Evolutionary conservation across 2,888 invertebrate species (phyloP).

Genomic region (Isotomurus palustris): DNA sequence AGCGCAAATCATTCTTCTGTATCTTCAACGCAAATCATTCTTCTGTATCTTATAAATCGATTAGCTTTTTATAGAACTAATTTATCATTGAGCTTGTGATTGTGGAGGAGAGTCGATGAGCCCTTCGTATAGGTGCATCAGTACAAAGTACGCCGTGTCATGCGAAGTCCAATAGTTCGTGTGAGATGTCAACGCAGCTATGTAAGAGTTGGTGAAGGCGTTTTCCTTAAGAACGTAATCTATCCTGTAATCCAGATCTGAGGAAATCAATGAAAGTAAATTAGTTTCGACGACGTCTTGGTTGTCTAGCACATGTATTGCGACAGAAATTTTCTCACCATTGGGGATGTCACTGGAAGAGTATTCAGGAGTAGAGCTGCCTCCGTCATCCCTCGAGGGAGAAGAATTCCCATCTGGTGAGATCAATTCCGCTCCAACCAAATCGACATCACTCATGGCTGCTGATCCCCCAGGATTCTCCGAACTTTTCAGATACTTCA

Average conservation of each 20-base stretch:
- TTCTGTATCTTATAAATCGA: no score
- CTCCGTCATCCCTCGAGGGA: not conserved
- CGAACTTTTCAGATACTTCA: constrained; percentile 5
- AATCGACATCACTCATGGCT: constrained; percentile 4
- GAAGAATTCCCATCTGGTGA: constrained; percentile 12
- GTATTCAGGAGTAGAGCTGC: constrained; percentile 7
- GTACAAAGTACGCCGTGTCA: constrained; percentile 61
- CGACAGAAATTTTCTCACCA: not conserved
- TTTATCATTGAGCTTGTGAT: not conserved
- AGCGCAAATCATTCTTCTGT: no score
- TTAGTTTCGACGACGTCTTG: not conserved
- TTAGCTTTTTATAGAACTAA: no score
- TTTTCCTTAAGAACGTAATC: constrained; percentile 60
- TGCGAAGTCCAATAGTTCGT: constrained; percentile 62
- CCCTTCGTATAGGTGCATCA: constrained; percentile 37
- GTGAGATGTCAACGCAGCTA: constrained; percentile 60
- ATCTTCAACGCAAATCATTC: no score
- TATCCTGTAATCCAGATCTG: constrained; percentile 58
- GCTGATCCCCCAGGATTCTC: not conserved
- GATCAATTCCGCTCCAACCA: constrained; percentile 1
- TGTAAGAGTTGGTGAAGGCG: constrained; percentile 58
- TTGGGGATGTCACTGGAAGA: constrained; percentile 7
- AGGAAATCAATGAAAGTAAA: constrained; percentile 3
- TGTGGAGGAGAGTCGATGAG: constrained; percentile 19
- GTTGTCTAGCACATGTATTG: not conserved